phyloP scores from a whole-genome alignment of 2,797 vertebrate species.

The Meriones psammophilus region DNA sequence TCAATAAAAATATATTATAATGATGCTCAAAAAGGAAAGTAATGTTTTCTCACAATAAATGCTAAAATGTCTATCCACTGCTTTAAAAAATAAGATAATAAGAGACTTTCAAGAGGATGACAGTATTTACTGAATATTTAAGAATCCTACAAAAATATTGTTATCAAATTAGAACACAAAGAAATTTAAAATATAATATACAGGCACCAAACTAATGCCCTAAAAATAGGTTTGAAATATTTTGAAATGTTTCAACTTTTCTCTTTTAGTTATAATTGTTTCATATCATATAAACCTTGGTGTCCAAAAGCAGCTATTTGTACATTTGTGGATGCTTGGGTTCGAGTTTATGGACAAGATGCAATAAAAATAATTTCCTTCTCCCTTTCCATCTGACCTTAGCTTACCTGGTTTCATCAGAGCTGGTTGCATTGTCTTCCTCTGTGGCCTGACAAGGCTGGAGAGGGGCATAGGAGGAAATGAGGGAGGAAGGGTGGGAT shows the following conservation, averaged over 20 bases:
- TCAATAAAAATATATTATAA: background rate
- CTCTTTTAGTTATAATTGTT: background rate
- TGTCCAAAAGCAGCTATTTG: background rate
- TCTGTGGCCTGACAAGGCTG: too few relatives aligned
- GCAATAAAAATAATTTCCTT: background rate
- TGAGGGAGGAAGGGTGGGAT: too few relatives aligned
- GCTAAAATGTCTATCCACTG: conserved; percentile 9
- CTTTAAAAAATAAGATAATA: conserved; percentile 19
- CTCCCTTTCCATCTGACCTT: too few relatives aligned
- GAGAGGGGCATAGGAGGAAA: too few relatives aligned
- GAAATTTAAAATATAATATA: background rate
- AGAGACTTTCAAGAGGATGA: background rate
- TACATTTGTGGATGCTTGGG: background rate
- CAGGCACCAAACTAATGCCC: background rate
- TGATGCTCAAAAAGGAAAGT: background rate
- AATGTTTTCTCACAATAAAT: conserved; percentile 31
- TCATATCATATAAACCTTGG: background rate
- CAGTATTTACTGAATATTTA: background rate
- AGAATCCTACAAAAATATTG: background rate
- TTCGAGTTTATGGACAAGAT: background rate
- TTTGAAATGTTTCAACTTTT: too few relatives aligned
- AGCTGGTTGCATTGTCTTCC: too few relatives aligned
- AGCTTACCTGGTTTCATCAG: too few relatives aligned
- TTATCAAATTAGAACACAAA: conserved; percentile 12
- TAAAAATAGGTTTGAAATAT: background rate